Evolutionary conservation across 2,888 invertebrate species (phyloP), one percentile per base, ranked within the genome.

Genomic region (Synanthedon andrenaeformis): DNA sequence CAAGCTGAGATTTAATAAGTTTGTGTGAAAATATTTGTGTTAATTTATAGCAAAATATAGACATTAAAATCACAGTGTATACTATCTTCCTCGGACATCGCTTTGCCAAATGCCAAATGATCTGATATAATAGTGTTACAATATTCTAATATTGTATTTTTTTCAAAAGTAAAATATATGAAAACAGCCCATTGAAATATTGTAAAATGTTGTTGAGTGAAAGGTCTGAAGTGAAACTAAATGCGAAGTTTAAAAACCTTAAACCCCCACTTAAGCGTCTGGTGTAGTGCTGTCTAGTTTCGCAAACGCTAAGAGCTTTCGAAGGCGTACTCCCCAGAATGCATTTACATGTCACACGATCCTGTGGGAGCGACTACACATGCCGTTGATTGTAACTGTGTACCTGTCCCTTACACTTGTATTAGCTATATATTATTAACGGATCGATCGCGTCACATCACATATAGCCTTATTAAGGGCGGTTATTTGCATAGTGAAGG

Each of bases 301-400:
- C 13, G 12, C 49, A 49, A 12, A 49, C 57, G 66, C 73, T 78
- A 75, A 81, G 79, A 81, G 83, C 81, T 80, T 82, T 80, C 76
- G 63, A 76, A 82, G 81, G 79, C 76, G 77, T 73, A 70, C 72
- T 72, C 69, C 68, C 67, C 67, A 68, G 69, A 84, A 81, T 84
- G 86, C 85, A 87, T 86, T 85, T 83, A 82, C 86, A 86, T 64
- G 61, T 81, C 78, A 73, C 75, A 72, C 70, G 76, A 74, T 69
- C 74, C 73, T 76, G 77, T 82, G 84, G 76, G 85, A 83, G 76
- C 70, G 64, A 68, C 62, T 70, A 70, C 85, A 84, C 75, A 67
- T 83, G 85, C 51, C 72, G 64, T 63, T 79, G 80, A 78, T 81
- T 81, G 80, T 77, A 59, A 65, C 69, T 65, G 28, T 63, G 79